Percentiles rank a stretch among this genome's conserved stretches.
Conservation (phyloP, 2,113 vertebrate genomes). For the Baryphthengus martii region DNA sequence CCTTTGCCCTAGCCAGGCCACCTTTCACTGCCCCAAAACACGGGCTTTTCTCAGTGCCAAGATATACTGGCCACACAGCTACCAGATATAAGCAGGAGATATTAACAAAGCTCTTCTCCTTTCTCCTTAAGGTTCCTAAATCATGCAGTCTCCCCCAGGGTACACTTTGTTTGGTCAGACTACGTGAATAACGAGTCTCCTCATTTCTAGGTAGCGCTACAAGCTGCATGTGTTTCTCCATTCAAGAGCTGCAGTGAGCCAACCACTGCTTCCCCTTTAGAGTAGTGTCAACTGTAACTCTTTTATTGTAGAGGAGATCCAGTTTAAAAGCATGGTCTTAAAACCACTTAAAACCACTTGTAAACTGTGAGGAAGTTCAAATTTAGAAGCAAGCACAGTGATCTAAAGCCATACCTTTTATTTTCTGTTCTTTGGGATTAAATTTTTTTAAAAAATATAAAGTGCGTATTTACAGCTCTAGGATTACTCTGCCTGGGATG, state of each 20-base stretch:
- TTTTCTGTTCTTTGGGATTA: neutral
- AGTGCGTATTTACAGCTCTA: neutral
- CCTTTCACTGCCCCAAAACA: neutral
- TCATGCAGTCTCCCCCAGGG: neutral
- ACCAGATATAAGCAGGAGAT: neutral
- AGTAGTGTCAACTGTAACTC: neutral
- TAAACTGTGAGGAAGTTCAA: neutral
- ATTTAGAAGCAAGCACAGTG: neutral
- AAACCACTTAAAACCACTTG: too few relatives aligned
- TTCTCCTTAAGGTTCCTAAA: neutral
- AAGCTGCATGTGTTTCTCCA: neutral
- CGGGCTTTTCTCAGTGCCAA: neutral
- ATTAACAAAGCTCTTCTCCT: neutral
- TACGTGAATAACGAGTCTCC: neutral
- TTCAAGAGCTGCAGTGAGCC: neutral
- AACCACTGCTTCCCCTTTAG: neutral
- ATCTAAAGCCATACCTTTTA: neutral
- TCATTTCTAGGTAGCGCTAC: neutral
- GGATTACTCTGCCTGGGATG: neutral
- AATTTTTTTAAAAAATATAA: neutral
- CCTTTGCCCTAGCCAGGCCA: neutral
- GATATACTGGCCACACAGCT: neutral
- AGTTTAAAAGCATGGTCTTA: neutral
- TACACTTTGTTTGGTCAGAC: neutral
- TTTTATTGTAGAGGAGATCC: neutral